Evolutionary conservation across 2,888 invertebrate species (phyloP).

Genomic region (Griposia aprilina): DNA sequence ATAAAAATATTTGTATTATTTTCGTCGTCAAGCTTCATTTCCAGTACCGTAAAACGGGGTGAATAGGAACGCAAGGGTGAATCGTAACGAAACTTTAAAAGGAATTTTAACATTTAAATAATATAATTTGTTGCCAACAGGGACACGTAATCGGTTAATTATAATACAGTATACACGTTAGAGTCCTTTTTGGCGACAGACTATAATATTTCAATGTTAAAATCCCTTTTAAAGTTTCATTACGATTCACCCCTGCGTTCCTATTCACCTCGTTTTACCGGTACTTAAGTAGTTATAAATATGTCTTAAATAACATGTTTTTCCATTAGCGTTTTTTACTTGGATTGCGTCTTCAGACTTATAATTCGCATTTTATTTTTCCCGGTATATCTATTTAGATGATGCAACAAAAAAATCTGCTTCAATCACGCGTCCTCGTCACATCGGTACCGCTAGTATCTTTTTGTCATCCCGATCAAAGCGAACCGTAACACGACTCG

Average conservation of each 20-base stretch:
- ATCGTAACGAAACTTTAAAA: too few species aligned
- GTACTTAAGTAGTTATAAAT: constrained; percentile 9
- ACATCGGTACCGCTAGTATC: constrained; percentile 78
- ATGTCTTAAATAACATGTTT: constrained; percentile 19
- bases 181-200: too few species aligned
- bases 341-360: constrained; percentile 1
- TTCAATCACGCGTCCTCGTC: constrained; percentile 67
- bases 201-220: too few species aligned
- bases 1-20: constrained; percentile 28
- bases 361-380: constrained; percentile 39
- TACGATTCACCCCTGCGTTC: too few species aligned
- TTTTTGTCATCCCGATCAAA: constrained; percentile 76
- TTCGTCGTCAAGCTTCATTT: constrained; percentile 10
- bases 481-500: constrained; percentile 71
- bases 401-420: constrained; percentile 69
- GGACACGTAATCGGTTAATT: too few species aligned
- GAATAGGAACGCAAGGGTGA: too few species aligned
- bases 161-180: too few species aligned
- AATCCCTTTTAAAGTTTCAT: too few species aligned
- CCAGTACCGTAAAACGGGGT: too few species aligned
- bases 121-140: too few species aligned
- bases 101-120: too few species aligned
- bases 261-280: too few species aligned
- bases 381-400: constrained; percentile 43
- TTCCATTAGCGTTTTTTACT: constrained; percentile 28